These are phyloP conservation scores for Scaptomyza parva DNA, from an alignment of 2,888 invertebrate genomes.

Conservation along the genomic window DNA sequence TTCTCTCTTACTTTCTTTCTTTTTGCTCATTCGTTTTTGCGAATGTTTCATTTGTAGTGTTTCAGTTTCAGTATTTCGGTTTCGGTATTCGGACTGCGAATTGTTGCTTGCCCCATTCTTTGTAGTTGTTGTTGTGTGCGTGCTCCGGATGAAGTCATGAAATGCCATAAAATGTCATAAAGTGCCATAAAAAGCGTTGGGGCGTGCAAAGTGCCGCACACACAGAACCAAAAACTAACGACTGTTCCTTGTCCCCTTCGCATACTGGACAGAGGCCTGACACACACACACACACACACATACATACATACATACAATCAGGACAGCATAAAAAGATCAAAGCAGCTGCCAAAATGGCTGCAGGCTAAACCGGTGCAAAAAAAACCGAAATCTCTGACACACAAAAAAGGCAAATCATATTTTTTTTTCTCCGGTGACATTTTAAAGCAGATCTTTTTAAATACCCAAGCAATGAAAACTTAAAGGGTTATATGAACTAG, in stretches of 20 bases:
- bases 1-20: background rate
- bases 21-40: too few species aligned
- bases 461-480: conserved; percentile 11
- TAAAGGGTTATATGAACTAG: conserved; percentile 9
- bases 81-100: conserved; percentile 11
- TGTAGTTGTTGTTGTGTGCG: conserved; percentile 14
- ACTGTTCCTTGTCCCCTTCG: conserved; percentile 2
- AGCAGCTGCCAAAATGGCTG: conserved; percentile 51
- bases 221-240: conserved; percentile 47
- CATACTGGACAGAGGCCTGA: conserved; percentile 14
- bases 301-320: conserved; percentile 27
- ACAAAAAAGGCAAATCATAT: conserved; percentile 23
- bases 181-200: conserved; percentile 65
- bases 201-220: conserved; percentile 63
- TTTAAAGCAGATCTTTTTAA: conserved; percentile 33
- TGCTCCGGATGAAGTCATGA: conserved; percentile 46
- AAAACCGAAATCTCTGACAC: conserved; percentile 43
- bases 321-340: conserved; percentile 57
- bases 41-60: too few species aligned
- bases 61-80: conserved; percentile 10
- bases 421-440: conserved; percentile 14
- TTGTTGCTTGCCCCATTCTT: too few species aligned
- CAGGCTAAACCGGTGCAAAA: conserved; percentile 36
- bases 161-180: conserved; percentile 44
- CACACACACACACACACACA: conserved; percentile 15